Base-by-base conservation (phyloP, 2,888 invertebrate species). In the Clepsis dumicolana region DNA sequence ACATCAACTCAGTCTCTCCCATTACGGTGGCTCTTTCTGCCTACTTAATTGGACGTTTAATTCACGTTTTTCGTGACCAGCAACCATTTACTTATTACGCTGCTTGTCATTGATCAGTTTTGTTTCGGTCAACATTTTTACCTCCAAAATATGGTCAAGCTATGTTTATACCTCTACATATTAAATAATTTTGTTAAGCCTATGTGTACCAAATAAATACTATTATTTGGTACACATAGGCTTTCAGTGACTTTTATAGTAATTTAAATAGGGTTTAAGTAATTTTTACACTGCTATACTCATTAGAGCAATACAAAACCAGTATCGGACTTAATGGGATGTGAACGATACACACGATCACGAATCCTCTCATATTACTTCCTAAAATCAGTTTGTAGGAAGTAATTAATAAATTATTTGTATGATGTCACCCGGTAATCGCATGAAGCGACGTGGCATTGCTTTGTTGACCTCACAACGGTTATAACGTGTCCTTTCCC, bases 401-500 rank as follows among this genome's bases (percentile, higher is more conserved):
- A 53, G 44, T 29, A 24, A 48, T 50, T 27, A 48, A n/a, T 24
- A 50, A 44, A 41, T 41, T 4, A 16, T 24, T 10, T n/a, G 68
- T 44, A 52, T 68, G 68, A 68, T 68, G 68, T 68, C 68, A 68
- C 64, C 41, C 50, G 62, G n/a, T 52, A 18, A 25, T 48, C 27
- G 44, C 18, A 29, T 44, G 29, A 27, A 57, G 8, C 50, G 57
- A 38, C 52, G 63, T 59, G 67, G 57, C 63, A 35, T 57, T 44
- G 44, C 44, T 7, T 44, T 48, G 14, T 29, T 53, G 38, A 65
- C 65, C 52, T 59, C 64, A 44, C 52, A 41, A 52, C 67, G 53
- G 56, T 44, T 32, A 32, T 59, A 53, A 64, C 68, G 67, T 65
- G 67, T 70, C 70, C 72, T 72, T 70, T 72, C 66, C 62, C 70